These are phyloP conservation scores for Iphiclides podalirius DNA, from an alignment of 2,888 invertebrate genomes.

Conservation along the genomic window DNA sequence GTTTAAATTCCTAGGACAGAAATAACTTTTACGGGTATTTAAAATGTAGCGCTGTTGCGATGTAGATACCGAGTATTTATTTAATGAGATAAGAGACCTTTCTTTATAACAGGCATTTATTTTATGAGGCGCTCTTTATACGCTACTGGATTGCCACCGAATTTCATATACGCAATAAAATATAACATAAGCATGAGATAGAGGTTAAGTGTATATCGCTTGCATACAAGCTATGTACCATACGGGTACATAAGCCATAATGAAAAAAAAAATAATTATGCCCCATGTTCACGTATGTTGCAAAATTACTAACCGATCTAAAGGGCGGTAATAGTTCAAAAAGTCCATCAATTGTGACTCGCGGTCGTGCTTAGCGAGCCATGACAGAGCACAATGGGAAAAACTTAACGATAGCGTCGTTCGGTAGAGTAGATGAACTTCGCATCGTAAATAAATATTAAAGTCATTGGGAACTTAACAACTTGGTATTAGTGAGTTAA, in stretches of 20 bases:
- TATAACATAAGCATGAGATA: not conserved
- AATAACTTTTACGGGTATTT: conserved; percentile 17
- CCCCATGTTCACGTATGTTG: too few relatives aligned
- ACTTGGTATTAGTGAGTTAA: not conserved
- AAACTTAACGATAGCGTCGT: conserved; percentile 5
- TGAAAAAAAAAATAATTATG: too few relatives aligned
- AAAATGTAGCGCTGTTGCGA: conserved; percentile 10
- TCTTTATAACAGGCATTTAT: not conserved
- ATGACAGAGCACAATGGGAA: conserved; percentile 7
- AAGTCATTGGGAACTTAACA: not conserved
- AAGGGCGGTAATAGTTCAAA: not conserved
- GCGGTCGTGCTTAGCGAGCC: not conserved
- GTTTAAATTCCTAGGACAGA: conserved; percentile 22
- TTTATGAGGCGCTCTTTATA: conserved; percentile 2
- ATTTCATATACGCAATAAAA: not conserved
- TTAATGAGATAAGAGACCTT: conserved; percentile 2
- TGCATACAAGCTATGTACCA: too few relatives aligned
- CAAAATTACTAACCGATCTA: not conserved
- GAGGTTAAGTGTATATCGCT: not conserved
- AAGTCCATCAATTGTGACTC: conserved; percentile 7
- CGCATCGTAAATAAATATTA: conserved; percentile 9
- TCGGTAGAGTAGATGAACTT: conserved; percentile 5
- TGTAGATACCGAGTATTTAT: not conserved
- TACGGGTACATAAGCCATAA: too few relatives aligned
- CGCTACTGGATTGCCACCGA: not conserved